Evolutionary conservation across 2,888 invertebrate genomes (phyloP), one percentile per base, ranked within the genome.

Genomic region (Tortricodes alternella): DNA sequence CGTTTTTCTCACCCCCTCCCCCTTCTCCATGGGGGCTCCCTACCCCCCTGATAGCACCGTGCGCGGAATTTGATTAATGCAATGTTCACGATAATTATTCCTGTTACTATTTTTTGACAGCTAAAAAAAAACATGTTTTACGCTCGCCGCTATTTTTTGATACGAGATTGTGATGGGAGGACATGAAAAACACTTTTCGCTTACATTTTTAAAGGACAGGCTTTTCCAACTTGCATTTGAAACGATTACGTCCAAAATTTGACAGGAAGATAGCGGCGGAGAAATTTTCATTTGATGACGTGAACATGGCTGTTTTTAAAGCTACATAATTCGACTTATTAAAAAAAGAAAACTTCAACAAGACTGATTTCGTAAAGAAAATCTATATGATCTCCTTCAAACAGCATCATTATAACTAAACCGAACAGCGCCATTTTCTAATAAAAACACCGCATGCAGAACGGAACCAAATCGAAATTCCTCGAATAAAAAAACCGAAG

Each of bases 31-130:
- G 29, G 48, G 53, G 58, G 57, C 46, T 57, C 62, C 61, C 60
- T 55, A 69, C 53, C 71, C 76, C 78, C 78, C 80, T 79, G 84
- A 89, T 89, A 88, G 85, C 80, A 64, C 85, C 83, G 84, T 85
- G 88, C 85, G 80, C 85, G 83, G 89, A 89, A 90, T 90, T 89
- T 90, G 89, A 90, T 90, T 90, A 90, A 90, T 90, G 89, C 89
- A 89, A 89, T 90, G 89, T 86, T 85, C 88, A 77, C 85, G 82
- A 89, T 90, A 89, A 90, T 89, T 89, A 90, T 89, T 89, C 89
- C 80, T 82, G 88, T 85, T 85, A 87, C 88, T 85, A 87, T 89
- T 87, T 87, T 88, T 89, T 86, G 89, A 88, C 87, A 85, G 84
- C 76, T 32, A 8, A 48, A 48, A 53, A 53, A 53, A 73, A 78